A percentile compares a stretch with the other conserved stretches of the same genome.
Conservation (phyloP, 1,140 invertebrate genomes). For the Drosophila ercepeae region DNA sequence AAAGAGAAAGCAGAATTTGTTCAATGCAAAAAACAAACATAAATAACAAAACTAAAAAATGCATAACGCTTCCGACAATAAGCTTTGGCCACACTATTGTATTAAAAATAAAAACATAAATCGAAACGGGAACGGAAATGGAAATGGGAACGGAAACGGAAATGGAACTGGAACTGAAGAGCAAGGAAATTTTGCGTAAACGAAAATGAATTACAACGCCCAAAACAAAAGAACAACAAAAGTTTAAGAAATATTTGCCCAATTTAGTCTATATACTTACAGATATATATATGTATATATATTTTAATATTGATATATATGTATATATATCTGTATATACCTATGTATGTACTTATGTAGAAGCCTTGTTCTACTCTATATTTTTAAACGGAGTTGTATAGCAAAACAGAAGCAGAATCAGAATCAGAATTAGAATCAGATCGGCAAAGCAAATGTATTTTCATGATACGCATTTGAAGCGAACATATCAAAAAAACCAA, state of each 20-base stretch:
- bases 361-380: conserved; percentile 65
- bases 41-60: conserved; percentile 55
- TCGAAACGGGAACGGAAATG: conserved; percentile 16
- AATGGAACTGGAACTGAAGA: conserved; percentile 18
- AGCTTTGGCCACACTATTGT: conserved; percentile 76
- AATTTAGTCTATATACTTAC: conserved; percentile 52
- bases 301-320: conserved; percentile 4
- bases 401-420: too few species aligned
- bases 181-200: conserved; percentile 64
- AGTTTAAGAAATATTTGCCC: conserved; percentile 44
- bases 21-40: conserved; percentile 20
- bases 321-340: conserved; percentile 16
- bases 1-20: conserved; percentile 8
- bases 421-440: conserved; percentile 16
- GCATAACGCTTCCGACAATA: conserved; percentile 81
- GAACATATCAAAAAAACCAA: conserved; percentile 72
- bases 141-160: conserved; percentile 13
- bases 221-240: conserved; percentile 11
- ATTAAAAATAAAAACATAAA: conserved; percentile 29
- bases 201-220: conserved; percentile 27
- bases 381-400: conserved; percentile 70
- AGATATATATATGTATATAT: conserved; percentile 39
- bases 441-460: conserved; percentile 72
- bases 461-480: conserved; percentile 76
- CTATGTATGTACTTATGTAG: conserved; percentile 47